Base-by-base conservation (phyloP, 2,888 invertebrate genomes). In the Acronicta leporina region DNA sequence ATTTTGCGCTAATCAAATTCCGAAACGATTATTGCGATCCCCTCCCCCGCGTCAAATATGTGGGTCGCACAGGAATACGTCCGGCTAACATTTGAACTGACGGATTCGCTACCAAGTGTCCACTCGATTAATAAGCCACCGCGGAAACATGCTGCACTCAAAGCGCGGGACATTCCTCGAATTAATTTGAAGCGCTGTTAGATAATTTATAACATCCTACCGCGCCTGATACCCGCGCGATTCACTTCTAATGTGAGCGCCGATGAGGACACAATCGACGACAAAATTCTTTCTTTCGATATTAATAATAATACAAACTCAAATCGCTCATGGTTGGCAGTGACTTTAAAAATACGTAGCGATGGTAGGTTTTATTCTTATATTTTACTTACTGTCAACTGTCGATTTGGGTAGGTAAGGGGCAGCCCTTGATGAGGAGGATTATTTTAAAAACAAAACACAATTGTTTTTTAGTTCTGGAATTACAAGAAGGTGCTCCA, bases 131-230 rank as follows among this genome's bases (percentile, higher is more conserved):
- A 94, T 94, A 92, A 89, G 84, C 87, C 66, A 70, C 85, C 82
- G 84, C 89, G 91, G 91, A 92, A 91, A 91, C 90, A 87, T 87
- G 84, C 82, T 84, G 85, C 84, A 83, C 81, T 88, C 88, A 85
- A 79, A 77, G 77, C 78, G 68, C 63, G 74, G 81, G 81, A 87
- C 90, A 93, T 94, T 94, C 92, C 90, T 86, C 85, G 90, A 90
- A 94, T 94, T 94, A 94, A 94, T 95, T 94, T 94, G 94, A 94
- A 92, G 90, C 87, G 92, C 89, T 88, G 90, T 90, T 89, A 86
- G 90, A 89, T 94, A 94, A 95, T 94, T 95, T 94, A 94, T 94
- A 88, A 94, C 94, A 91, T 94, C 94, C 94, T 91, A 91, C 90
- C 69, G 82, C 79, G 80, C 77, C 72, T 85, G 87, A 88, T 87